Base-by-base conservation (phyloP, 2,888 invertebrate genomes). In the Parnassius mnemosyne region DNA sequence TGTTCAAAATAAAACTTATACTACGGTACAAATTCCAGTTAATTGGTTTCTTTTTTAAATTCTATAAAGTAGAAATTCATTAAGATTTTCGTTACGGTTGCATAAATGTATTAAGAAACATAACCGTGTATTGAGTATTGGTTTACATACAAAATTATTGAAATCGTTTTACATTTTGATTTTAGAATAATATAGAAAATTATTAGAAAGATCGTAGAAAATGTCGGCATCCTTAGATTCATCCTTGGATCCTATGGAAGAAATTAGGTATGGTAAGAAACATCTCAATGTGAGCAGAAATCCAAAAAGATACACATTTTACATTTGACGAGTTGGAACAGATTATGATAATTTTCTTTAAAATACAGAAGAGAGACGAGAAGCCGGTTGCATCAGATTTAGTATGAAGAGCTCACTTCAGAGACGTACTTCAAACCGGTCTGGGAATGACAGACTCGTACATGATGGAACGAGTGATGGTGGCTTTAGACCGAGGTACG, bases 361-460 rank as follows among this genome's bases (percentile, higher is more conserved):
- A 91, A 80, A 89, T 91, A 66, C 89, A 89, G 66, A 90, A 90
- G 69, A 80, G 91, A 3, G 91, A 91, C 42, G 90, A 89, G 44
- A 89, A 89, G 57, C 84, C 85, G 0, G 80, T 77, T 12, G 84
- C 80, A 0, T 71, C 81, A 0, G 89, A 90, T 72, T 73, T 86
- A 20, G 90, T 91, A 73, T 85, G 89, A 49, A 90, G 90, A 65
- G 78, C 84, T n/a, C 94, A 94, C 77, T 94, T 95, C 69, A 83
- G 93, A 20, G 93, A 93, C 65, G 86, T 95, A 0, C 84, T 94
- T 0, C 93, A 94, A 71, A 93, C 92, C 1, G 92, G 93, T 0
- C 93, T 96, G 59, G 93, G 94, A 34, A 94, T 96, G 92, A 95
- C 95, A 0, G 95, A 96, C 74, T 93, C 94, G 55, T 89, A 91